Evolutionary conservation across 2,888 invertebrate species (phyloP), one percentile per base, ranked within the genome.

Genomic region (Tholera decimalis): DNA sequence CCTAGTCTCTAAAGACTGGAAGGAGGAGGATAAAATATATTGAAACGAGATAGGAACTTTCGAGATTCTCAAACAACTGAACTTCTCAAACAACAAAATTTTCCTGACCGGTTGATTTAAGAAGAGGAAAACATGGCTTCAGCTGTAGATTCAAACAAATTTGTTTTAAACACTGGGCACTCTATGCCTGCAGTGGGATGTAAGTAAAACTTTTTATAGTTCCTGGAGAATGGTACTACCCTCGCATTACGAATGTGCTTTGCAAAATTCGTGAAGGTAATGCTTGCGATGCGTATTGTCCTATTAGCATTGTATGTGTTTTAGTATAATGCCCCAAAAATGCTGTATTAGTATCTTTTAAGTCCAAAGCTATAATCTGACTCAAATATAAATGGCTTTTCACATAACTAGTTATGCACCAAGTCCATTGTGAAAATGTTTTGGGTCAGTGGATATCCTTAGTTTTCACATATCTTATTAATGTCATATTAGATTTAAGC

Each of bases 121-220:
- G 26, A 57, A 46, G 2, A 56, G 20, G 9, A 15, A 39, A 73
- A 41, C 30, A 81, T 80, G 79, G 81, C 79, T 56, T 8, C 59
- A 33, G 62, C 67, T 20, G 20, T 63, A 13, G 72, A 73, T 50
- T 22, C 46, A 8, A 73, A 46, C 0, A 57, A 74, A 30, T 85
- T 86, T 43, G 69, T 54, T 0, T 66, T 92, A 5, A 91, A 88
- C 53, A 91, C 88, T 77, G 89, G 88, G 3, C 47, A 69, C 2
- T 5, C 73, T 13, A 89, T 92, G 87, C 92, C 93, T 15, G 84
- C 86, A n/a, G 73, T 92, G 13, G 92, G 92, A 30, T 74, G 92
- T 93, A 85, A 92, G 92, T 47, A 47, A 28, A 28, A 6, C 6
- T 18, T 46, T 46, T 5, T 24, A 26, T 9, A 18, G 28, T 47